Conservation (phyloP, 2,888 invertebrate species). For the Papilio elwesi region DNA sequence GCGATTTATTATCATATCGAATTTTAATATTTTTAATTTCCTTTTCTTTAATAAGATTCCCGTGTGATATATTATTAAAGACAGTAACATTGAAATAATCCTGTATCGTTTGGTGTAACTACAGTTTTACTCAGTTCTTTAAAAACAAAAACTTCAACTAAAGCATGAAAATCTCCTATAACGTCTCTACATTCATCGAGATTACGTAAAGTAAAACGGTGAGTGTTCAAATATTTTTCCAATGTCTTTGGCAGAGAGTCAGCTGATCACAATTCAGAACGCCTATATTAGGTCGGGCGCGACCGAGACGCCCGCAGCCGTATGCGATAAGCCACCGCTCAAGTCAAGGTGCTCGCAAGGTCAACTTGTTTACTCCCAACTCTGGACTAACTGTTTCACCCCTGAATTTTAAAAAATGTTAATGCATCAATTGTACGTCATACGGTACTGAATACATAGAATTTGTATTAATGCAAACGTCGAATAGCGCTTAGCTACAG, state of each 20-base stretch:
- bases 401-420: conserved; percentile 69
- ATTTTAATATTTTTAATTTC: not conserved
- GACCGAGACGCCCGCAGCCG: conserved; percentile 48
- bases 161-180: not conserved
- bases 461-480: conserved; percentile 35
- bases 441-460: conserved; percentile 42
- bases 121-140: too few relatives aligned
- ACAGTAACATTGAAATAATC: too few relatives aligned
- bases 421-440: conserved; percentile 60
- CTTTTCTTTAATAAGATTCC: not conserved
- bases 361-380: conserved; percentile 71
- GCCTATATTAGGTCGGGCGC: conserved; percentile 53
- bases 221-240: conserved; percentile 38
- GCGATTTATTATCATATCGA: not conserved
- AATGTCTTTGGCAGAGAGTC: conserved; percentile 41
- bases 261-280: conserved; percentile 59
- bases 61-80: too few relatives aligned
- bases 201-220: conserved; percentile 37
- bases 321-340: conserved; percentile 49
- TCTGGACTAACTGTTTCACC: conserved; percentile 57
- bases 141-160: not conserved
- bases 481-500: not conserved
- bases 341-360: conserved; percentile 66
- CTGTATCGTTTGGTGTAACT: too few relatives aligned
- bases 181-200: not conserved